phyloP scores from a whole-genome alignment of 2,113 vertebrate genomes.

The Eulemur macaco region DNA sequence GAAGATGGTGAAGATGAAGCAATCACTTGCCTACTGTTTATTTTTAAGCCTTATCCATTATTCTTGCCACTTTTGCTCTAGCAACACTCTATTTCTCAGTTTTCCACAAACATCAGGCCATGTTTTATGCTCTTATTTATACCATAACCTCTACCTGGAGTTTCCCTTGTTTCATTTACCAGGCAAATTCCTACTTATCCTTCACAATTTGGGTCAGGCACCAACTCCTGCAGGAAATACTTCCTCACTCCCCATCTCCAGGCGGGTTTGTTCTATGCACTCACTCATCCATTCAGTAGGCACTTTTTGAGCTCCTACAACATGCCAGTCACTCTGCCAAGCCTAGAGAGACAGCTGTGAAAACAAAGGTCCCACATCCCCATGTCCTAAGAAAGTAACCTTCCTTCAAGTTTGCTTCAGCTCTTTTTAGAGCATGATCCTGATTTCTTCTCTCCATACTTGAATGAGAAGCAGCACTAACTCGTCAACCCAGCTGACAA shows the following conservation, averaged over 20 bases:
- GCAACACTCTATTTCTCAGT: neutral
- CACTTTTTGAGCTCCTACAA: neutral
- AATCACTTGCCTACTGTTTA: neutral
- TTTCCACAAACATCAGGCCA: neutral
- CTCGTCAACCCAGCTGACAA: neutral
- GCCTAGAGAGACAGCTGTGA: neutral
- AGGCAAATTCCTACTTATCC: neutral
- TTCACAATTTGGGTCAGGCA: neutral
- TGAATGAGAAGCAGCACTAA: neutral
- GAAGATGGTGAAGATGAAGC: neutral
- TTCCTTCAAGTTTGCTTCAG: neutral
- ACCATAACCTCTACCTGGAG: neutral
- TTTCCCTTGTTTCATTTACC: neutral
- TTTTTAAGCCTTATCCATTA: neutral
- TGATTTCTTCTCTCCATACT: neutral
- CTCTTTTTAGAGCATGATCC: neutral
- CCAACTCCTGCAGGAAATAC: neutral
- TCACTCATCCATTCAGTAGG: neutral
- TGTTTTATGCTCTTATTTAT: neutral
- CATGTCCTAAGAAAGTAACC: neutral
- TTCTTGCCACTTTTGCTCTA: neutral
- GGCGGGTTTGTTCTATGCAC: neutral
- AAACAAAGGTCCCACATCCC: neutral
- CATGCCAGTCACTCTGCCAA: neutral
- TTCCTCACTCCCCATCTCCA: neutral